These are phyloP conservation scores for Solea solea DNA, from an alignment of 2,113 vertebrate genomes.

Conservation along the genomic window DNA sequence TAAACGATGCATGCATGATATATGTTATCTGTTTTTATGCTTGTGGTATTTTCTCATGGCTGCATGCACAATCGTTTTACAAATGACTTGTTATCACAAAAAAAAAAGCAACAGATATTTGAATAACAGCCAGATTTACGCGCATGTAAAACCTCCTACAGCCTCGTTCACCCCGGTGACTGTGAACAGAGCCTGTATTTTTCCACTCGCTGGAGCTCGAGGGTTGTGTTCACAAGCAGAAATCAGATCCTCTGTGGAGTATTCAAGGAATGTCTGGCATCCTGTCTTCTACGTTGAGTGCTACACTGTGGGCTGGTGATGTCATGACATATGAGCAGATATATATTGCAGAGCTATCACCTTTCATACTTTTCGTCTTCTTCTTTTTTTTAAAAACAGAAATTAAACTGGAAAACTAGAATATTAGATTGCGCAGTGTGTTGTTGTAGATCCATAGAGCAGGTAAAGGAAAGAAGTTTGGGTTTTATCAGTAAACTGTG, in stretches of 20 bases:
- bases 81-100: not conserved
- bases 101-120: not conserved
- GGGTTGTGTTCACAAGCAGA: conserved; percentile 67
- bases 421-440: not conserved
- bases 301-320: conserved; percentile 51
- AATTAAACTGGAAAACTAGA: not conserved
- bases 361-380: not conserved
- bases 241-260: conserved; percentile 69
- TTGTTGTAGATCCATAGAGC: not conserved
- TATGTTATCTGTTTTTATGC: too few species aligned
- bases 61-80: too few species aligned
- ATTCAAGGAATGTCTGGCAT: conserved; percentile 76
- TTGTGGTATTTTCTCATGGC: not conserved
- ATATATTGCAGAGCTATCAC: conserved; percentile 17
- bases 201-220: conserved; percentile 64
- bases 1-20: not conserved
- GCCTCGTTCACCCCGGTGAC: conserved; percentile 14
- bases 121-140: not conserved
- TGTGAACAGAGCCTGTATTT: conserved; percentile 62
- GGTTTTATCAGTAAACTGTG: not conserved
- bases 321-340: conserved; percentile 52
- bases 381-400: not conserved
- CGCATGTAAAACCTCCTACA: conserved; percentile 3
- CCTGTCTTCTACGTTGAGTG: conserved; percentile 47
- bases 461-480: not conserved